These are phyloP conservation scores for Eudyptes chrysolophus DNA, from an alignment of 2,113 vertebrate genomes.

Conservation along the genomic window DNA sequence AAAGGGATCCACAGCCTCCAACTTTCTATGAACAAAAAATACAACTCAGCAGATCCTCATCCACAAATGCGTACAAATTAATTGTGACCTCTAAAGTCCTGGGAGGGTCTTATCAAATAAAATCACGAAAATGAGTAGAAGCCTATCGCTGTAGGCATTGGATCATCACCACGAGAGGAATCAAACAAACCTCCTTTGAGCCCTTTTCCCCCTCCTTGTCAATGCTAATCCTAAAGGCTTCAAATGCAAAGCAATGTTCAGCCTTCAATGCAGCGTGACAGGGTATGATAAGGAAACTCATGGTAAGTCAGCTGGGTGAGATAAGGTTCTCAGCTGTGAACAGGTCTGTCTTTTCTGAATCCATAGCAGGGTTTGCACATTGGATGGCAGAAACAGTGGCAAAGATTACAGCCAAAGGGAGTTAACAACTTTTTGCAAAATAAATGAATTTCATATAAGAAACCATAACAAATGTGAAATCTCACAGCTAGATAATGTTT, in stretches of 20 bases:
- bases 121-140: background rate
- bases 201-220: background rate
- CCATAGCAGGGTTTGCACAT: background rate
- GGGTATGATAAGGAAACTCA: background rate
- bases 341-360: background rate
- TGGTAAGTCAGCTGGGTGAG: background rate
- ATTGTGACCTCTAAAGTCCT: background rate
- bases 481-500: background rate
- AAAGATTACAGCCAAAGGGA: background rate
- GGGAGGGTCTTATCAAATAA: background rate
- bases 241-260: accelerated
- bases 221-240: background rate
- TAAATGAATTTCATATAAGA: background rate
- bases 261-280: background rate
- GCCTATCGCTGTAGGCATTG: accelerated
- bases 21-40: background rate
- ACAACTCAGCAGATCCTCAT: background rate
- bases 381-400: background rate
- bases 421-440: background rate
- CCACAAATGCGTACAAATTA: accelerated
- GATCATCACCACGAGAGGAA: background rate
- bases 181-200: background rate
- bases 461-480: background rate
- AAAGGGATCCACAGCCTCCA: background rate
- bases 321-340: background rate